phyloP scores from a whole-genome alignment of 2,797 vertebrate species.

The Pseudochaenichthys georgianus region DNA sequence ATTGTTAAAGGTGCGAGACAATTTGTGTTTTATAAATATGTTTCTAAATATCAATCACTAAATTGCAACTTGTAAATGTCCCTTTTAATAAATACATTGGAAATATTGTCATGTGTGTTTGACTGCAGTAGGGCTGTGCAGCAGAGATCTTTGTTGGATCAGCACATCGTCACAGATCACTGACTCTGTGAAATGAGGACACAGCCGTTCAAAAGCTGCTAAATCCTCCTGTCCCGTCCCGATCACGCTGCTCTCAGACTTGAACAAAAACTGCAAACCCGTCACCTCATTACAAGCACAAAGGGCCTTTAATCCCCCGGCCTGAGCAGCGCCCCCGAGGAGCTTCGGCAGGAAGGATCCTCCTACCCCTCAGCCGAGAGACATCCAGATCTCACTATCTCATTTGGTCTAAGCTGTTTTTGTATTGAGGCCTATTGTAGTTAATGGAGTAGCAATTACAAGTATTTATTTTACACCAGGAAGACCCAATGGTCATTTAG shows the following conservation, averaged over 20 bases:
- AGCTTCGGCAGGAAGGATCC: constrained; percentile 19
- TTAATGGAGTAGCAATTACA: background rate
- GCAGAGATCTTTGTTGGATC: constrained; percentile 58
- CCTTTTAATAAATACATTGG: constrained; percentile 55
- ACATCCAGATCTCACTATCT: background rate
- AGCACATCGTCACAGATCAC: constrained; percentile 62
- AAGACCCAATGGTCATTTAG: no score
- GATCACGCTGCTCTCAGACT: constrained; percentile 9
- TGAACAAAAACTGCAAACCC: constrained; percentile 36
- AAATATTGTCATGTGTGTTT: constrained; percentile 38
- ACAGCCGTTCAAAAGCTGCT: constrained; percentile 38
- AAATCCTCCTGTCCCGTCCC: constrained; percentile 20
- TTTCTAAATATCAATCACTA: constrained; percentile 31
- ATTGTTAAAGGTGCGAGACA: background rate
- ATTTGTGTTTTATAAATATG: background rate
- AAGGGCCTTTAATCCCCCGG: constrained; percentile 44
- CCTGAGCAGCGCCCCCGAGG: background rate
- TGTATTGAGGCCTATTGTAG: background rate
- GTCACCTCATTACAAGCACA: constrained; percentile 47
- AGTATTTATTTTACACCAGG: no score
- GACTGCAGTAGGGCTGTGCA: constrained; percentile 9
- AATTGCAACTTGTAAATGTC: constrained; percentile 17
- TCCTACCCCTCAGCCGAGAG: background rate
- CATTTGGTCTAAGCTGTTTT: background rate
- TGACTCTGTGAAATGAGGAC: constrained; percentile 70